phyloP scores from a whole-genome alignment of 2,888 invertebrate genomes.

The Chromoteleia sp. region DNA sequence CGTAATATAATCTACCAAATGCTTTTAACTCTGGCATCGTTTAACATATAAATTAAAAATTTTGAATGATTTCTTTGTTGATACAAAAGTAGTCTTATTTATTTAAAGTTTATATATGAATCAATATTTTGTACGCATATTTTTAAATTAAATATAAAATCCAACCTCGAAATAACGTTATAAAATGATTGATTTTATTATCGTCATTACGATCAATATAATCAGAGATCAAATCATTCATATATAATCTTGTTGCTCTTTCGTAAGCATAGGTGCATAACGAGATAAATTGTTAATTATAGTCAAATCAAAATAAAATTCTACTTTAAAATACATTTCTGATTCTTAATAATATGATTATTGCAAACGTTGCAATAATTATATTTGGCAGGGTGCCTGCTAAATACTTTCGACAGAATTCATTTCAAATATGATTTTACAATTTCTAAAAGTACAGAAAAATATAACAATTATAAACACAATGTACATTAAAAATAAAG shows the following conservation, averaged over 20 bases:
- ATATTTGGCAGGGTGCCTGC: conserved; percentile 12
- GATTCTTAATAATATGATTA: conserved; percentile 9
- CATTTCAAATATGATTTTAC: conserved; percentile 1
- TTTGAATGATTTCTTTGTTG: not conserved
- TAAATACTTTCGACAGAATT: conserved; percentile 19
- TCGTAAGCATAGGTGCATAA: conserved; percentile 41
- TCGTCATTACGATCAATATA: not conserved
- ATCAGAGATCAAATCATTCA: conserved; percentile 10
- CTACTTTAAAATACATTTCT: conserved; percentile 48
- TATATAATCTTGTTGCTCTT: conserved; percentile 43
- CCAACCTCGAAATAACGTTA: too few relatives aligned
- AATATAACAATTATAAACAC: not conserved
- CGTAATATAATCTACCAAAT: not conserved
- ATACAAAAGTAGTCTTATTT: not conserved
- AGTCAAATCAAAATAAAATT: conserved; percentile 17
- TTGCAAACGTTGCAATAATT: conserved; percentile 41
- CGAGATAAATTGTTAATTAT: conserved; percentile 41
- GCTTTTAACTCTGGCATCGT: conserved; percentile 4
- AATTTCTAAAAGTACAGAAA: not conserved
- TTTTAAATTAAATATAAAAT: too few relatives aligned
- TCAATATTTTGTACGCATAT: not conserved
- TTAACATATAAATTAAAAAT: not conserved
- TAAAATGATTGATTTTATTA: too few relatives aligned
- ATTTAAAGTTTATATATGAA: conserved; percentile 11
- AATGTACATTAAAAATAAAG: conserved; percentile 5